Evolutionary conservation across 2,888 invertebrate genomes (phyloP).

Genomic region (Odontomyia ornata): DNA sequence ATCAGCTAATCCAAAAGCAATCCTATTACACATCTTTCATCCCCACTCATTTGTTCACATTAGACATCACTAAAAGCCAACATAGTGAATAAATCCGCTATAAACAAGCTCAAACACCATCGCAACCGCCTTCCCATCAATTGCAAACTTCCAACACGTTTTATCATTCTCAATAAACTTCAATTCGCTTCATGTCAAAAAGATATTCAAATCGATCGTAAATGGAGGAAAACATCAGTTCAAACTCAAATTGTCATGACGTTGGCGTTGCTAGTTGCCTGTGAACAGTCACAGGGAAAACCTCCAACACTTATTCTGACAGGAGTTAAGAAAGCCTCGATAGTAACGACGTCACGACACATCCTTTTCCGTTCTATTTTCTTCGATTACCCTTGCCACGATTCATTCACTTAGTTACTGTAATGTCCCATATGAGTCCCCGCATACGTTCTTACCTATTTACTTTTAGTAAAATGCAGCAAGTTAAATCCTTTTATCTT

Average conservation of each 20-base stretch:
- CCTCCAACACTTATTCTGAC: neutral
- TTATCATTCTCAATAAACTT: conserved; percentile 37
- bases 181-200: conserved; percentile 36
- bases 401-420: neutral
- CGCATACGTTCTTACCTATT: neutral
- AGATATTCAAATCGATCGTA: conserved; percentile 41
- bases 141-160: neutral
- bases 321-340: neutral
- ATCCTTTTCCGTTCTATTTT: conserved; percentile 3
- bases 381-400: neutral
- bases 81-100: conserved; percentile 10
- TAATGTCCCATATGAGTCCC: neutral
- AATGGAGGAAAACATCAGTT: conserved; percentile 16
- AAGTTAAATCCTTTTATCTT: conserved; percentile 41
- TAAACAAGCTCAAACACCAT: no score
- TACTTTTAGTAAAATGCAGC: conserved; percentile 1
- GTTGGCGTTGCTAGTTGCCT: conserved; percentile 8
- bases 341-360: conserved; percentile 4
- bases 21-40: conserved; percentile 27
- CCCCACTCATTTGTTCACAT: neutral
- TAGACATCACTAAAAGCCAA: conserved; percentile 14
- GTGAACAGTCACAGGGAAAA: neutral
- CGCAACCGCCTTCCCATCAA: no score
- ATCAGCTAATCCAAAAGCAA: no score
- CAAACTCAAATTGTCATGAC: conserved; percentile 15